Conservation (phyloP, 2,113 vertebrate species). For the Scomber colias region DNA sequence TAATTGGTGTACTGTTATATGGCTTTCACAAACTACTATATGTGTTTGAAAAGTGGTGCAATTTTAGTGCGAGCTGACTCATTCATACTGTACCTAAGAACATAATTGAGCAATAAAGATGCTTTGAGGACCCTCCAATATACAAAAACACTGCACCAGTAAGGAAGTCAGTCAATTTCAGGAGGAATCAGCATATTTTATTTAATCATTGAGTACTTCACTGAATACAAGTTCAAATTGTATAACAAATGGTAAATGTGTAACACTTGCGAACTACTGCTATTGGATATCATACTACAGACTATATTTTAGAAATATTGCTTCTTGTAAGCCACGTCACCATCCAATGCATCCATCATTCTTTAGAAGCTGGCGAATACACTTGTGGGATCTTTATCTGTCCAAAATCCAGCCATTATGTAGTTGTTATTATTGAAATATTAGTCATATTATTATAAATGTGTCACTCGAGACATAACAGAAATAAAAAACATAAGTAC, state of each 20-base stretch:
- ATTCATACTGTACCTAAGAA: not conserved
- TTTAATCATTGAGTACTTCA: no score
- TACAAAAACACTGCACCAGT: not conserved
- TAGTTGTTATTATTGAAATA: not conserved
- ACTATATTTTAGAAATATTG: slow-evolving; percentile 7
- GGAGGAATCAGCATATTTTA: not conserved
- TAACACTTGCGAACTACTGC: not conserved
- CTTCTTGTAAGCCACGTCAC: slow-evolving; percentile 5
- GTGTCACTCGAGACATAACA: not conserved
- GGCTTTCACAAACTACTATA: not conserved
- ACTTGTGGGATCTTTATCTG: not conserved
- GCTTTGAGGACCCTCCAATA: not conserved
- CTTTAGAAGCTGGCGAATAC: not conserved
- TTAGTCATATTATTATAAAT: not conserved
- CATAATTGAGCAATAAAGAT: not conserved
- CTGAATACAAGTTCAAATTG: not conserved
- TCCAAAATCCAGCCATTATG: not conserved
- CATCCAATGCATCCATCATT: not conserved
- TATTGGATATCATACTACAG: not conserved
- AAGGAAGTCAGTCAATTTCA: not conserved
- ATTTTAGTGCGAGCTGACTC: slow-evolving; percentile 17
- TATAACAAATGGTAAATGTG: not conserved
- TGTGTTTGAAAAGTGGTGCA: slow-evolving; percentile 16
- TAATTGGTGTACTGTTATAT: slow-evolving; percentile 17
- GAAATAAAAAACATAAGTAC: not conserved